Percentiles rank a stretch among this genome's conserved stretches.
Conservation (phyloP, 2,113 vertebrate species). For the Callipepla californica region DNA sequence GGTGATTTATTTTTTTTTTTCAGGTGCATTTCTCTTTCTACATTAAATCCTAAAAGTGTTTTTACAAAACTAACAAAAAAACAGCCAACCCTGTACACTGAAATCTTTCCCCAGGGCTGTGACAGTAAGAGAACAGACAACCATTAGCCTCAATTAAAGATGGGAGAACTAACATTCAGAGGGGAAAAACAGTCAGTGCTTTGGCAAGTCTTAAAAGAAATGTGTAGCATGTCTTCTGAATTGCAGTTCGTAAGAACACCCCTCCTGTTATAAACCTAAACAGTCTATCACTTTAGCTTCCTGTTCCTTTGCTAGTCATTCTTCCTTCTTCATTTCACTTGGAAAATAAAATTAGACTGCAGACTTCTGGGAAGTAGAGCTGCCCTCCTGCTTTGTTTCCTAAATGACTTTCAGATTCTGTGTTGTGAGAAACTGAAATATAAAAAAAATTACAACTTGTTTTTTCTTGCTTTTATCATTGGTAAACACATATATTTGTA, state of each 20-base stretch:
- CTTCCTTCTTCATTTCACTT: neutral
- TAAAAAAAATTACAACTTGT: neutral
- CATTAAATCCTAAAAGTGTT: neutral
- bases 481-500: neutral
- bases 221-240: neutral
- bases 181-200: neutral
- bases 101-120: neutral
- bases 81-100: neutral
- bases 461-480: neutral
- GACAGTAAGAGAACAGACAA: neutral
- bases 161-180: neutral
- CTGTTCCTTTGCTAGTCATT: neutral
- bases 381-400: slow-evolving; percentile 3
- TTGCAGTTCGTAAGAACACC: neutral
- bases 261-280: neutral
- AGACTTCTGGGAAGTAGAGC: neutral
- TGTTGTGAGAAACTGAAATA: neutral
- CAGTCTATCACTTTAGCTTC: neutral
- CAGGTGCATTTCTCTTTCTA: neutral
- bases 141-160: slow-evolving; percentile 3
- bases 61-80: neutral
- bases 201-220: slow-evolving; percentile 23
- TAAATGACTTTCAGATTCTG: neutral
- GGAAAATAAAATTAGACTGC: neutral
- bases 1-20: neutral